These are phyloP conservation scores for Sciurus niger DNA, from an alignment of 2,113 vertebrate genomes.

Conservation along the genomic window DNA sequence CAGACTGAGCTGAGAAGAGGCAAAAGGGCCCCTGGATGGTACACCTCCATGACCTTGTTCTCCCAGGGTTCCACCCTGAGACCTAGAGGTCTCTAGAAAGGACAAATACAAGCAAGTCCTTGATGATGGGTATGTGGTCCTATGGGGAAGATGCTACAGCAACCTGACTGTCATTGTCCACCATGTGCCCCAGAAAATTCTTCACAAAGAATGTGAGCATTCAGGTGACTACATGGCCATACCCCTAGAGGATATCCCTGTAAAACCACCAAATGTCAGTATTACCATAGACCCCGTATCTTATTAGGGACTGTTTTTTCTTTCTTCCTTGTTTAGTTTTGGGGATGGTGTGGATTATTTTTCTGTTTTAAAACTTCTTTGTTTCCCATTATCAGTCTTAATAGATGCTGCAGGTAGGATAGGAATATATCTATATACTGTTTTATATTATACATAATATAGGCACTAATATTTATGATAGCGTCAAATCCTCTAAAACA, in stretches of 20 bases:
- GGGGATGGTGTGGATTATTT: neutral
- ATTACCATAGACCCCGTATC: neutral
- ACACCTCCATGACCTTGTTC: rapidly evolving
- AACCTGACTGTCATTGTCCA: neutral
- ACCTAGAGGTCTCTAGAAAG: neutral
- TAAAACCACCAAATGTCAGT: neutral
- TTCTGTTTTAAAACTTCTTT: neutral
- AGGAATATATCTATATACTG: neutral
- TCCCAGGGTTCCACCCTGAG: neutral
- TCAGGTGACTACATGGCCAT: rapidly evolving
- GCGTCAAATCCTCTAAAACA: neutral
- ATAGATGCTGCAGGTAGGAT: neutral
- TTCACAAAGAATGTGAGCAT: neutral
- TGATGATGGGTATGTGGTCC: neutral
- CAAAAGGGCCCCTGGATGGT: too few relatives aligned
- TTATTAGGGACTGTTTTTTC: neutral
- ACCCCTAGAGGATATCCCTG: neutral
- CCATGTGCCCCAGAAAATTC: neutral
- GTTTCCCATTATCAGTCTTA: neutral
- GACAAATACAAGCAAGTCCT: neutral
- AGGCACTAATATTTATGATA: neutral
- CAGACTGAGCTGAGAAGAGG: neutral
- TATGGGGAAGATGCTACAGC: neutral
- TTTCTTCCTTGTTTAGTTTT: neutral
- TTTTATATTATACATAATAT: neutral